A percentile compares a stretch with the other conserved stretches of the same genome.
Conservation (phyloP, 2,797 vertebrate genomes). For the Varecia variegata region DNA sequence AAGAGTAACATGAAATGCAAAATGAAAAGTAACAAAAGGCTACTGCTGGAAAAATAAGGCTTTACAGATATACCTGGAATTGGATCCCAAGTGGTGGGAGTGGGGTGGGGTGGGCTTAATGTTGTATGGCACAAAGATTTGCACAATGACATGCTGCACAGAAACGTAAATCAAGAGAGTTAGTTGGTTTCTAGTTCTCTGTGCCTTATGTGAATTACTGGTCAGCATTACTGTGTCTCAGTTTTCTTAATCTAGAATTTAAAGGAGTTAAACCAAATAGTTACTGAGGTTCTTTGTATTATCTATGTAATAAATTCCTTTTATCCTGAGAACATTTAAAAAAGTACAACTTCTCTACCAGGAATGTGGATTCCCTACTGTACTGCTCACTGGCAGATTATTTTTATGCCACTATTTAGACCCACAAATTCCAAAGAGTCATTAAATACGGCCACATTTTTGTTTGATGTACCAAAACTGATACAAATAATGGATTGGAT, state of each 20-base stretch:
- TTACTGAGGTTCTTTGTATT: neutral
- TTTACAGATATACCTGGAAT: neutral
- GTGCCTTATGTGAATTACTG: neutral
- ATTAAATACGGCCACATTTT: neutral
- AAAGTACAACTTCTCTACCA: neutral
- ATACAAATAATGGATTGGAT: neutral
- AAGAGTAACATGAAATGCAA: slow-evolving; percentile 29
- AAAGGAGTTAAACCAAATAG: neutral
- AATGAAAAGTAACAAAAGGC: neutral
- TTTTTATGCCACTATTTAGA: neutral
- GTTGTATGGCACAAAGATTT: neutral
- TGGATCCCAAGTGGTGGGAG: neutral
- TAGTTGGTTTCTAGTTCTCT: neutral
- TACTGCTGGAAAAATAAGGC: neutral
- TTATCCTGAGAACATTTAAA: slow-evolving; percentile 37
- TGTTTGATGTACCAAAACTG: slow-evolving; percentile 10
- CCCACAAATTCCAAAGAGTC: neutral
- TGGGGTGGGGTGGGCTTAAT: neutral
- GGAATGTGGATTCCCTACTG: slow-evolving; percentile 14
- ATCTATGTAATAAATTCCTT: neutral
- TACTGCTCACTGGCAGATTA: neutral
- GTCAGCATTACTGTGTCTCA: neutral
- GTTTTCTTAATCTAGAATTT: neutral
- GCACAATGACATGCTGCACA: neutral
- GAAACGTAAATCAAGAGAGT: neutral